Base-by-base conservation (phyloP, 2,888 invertebrate genomes). In the Conops quadrifasciatus region DNA sequence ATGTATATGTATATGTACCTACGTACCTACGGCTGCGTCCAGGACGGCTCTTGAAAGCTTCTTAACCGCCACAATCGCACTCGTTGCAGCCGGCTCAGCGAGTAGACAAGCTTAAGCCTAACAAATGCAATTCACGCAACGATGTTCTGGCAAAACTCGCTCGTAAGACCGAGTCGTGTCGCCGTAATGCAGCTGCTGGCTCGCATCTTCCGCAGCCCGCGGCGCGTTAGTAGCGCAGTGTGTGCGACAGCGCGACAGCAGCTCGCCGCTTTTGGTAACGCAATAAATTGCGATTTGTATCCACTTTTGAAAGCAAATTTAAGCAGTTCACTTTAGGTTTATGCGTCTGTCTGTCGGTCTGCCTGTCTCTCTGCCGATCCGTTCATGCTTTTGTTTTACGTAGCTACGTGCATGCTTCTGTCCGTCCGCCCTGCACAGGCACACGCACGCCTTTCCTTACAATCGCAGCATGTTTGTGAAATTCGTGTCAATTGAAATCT, bases 241-340 rank as follows among this genome's bases (percentile, higher is more conserved):
- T 36, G 36, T 36, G 36, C 9, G 5, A 21, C 28, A 21, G 1
- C 16, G 28, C 24, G 2, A 24, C 28, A 11, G 28, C 4, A 26
- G 21, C 58, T 26, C 49, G 15, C 56, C 58, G 21, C 56, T 56
- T 58, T 51, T 36, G 67, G 58, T 30, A 56, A 67, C 56, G 67
- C 67, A 67, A 67, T 67, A 67, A 67, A 67, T 67, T 67, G 67
- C 67, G 58, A 67, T 56, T 67, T 67, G 67, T 26, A 58, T 56
- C 58, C 43, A 53, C 36, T 45, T 11, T 13, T 51, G 53, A 30
- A 30, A 66, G 45, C 67, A 58, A 67, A 56, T 67, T 56, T 67
- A 58, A 58, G 58, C 58, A 67, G 58, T 58, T 43, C 67, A 43
- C 67, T 28, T 64, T 51, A 19, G 45, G 9, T 5, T 43, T 43